A percentile compares a stretch with the other conserved stretches of the same genome.
phyloP scores from a whole-genome alignment of 2,888 invertebrate species.

The Sylvicola cinctus region DNA sequence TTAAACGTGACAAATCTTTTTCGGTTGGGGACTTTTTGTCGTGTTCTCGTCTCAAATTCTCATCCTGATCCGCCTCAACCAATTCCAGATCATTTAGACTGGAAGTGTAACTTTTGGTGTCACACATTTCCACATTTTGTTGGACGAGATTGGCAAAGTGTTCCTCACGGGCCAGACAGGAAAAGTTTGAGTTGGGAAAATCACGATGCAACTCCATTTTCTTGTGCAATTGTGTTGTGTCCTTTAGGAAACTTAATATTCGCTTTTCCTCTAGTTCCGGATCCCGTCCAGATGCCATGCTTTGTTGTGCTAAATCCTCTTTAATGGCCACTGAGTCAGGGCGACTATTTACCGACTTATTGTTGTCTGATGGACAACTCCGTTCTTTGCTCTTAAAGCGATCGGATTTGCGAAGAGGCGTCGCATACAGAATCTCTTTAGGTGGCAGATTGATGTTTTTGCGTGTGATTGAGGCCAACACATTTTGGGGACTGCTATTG shows the following conservation, averaged over 20 bases:
- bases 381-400: constrained; percentile 18
- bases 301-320: constrained; percentile 10
- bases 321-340: constrained; percentile 2
- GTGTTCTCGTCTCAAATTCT: constrained; percentile 3
- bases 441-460: constrained; percentile 1
- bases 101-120: constrained; percentile 1
- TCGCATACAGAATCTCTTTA: constrained; percentile 25
- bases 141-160: constrained; percentile 27
- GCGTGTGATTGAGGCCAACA: background rate
- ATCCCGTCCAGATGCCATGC: no score
- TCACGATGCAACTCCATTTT: constrained; percentile 23
- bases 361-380: constrained; percentile 4
- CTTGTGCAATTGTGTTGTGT: constrained; percentile 23
- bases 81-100: background rate
- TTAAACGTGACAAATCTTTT: constrained; percentile 7
- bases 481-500: background rate
- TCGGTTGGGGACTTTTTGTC: constrained; percentile 5
- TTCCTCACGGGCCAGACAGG: constrained; percentile 25
- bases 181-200: constrained; percentile 24
- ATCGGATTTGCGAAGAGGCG: constrained; percentile 24
- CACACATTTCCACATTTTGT: constrained; percentile 17
- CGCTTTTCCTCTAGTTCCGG: constrained; percentile 24
- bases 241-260: constrained; percentile 25
- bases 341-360: constrained; percentile 4
- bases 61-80: background rate